A percentile compares a stretch with the other conserved stretches of the same genome.
These are phyloP conservation scores for Apodemus speciosus DNA, from an alignment of 2,113 vertebrate genomes.

Conservation along the genomic window DNA sequence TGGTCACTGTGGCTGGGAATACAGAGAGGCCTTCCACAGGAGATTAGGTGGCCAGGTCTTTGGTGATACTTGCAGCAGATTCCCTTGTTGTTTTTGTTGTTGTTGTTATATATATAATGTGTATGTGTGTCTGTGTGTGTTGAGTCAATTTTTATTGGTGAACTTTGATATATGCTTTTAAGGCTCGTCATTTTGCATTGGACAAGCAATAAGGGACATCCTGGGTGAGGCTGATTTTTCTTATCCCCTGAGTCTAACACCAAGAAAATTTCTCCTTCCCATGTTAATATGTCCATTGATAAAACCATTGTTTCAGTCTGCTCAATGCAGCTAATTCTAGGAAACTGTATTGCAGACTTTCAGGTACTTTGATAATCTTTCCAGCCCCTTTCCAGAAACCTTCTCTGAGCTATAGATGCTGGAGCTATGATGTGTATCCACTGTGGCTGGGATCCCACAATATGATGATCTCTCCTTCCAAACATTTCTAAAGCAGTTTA, in stretches of 20 bases:
- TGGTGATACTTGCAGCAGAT: too few relatives aligned
- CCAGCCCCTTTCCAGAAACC: not conserved
- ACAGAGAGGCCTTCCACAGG: too few relatives aligned
- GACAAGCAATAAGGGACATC: not conserved
- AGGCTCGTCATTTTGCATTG: too few relatives aligned
- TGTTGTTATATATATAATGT: not conserved
- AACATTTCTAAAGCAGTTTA: not conserved
- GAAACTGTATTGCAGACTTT: not conserved
- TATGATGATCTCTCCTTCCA: not conserved
- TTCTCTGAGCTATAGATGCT: too few relatives aligned
- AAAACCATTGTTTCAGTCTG: not conserved
- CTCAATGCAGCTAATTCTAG: not conserved
- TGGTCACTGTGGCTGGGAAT: too few relatives aligned
- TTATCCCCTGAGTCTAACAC: rapidly evolving
- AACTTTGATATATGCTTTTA: not conserved
- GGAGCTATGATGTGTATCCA: not conserved
- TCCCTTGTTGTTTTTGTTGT: too few relatives aligned
- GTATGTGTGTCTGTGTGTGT: too few relatives aligned
- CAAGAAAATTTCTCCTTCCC: not conserved
- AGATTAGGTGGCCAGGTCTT: too few relatives aligned
- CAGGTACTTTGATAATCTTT: not conserved
- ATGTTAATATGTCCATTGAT: not conserved
- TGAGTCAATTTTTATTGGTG: not conserved
- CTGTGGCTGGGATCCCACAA: not conserved
- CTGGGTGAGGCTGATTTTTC: not conserved